phyloP scores from a whole-genome alignment of 2,888 invertebrate species.

The Nomada lathburiana region DNA sequence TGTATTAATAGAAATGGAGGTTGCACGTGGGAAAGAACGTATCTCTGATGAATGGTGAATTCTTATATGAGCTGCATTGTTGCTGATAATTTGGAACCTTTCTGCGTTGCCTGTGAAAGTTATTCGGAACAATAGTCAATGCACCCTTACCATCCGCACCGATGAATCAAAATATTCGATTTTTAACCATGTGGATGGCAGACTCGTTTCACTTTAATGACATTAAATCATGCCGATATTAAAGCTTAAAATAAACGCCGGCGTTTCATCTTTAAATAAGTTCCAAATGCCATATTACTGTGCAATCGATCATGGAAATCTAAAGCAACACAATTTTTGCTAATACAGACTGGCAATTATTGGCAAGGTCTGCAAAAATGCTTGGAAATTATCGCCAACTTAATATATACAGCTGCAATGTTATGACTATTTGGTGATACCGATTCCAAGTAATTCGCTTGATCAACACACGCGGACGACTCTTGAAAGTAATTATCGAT shows the following conservation, averaged over 20 bases:
- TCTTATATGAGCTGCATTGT: neutral
- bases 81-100: no score
- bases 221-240: no score
- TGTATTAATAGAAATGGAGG: no score
- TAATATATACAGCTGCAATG: slow-evolving; percentile 6
- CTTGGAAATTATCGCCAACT: slow-evolving; percentile 13
- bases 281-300: neutral
- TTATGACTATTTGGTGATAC: slow-evolving; percentile 8
- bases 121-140: neutral
- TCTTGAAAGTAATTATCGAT: slow-evolving; percentile 23
- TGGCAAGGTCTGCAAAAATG: slow-evolving; percentile 8
- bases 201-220: no score
- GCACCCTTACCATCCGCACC: no score
- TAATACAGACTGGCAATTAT: slow-evolving; percentile 3
- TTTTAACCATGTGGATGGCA: no score
- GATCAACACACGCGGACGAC: neutral
- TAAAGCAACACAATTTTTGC: neutral
- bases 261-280: no score
- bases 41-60: neutral
- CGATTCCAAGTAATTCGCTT: slow-evolving; percentile 10
- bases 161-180: no score
- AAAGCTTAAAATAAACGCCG: no score
- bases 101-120: no score
- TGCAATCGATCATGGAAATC: neutral
- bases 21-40: no score